These are phyloP conservation scores for Branchellion lobata DNA, from an alignment of 2,888 invertebrate species.

Conservation along the genomic window DNA sequence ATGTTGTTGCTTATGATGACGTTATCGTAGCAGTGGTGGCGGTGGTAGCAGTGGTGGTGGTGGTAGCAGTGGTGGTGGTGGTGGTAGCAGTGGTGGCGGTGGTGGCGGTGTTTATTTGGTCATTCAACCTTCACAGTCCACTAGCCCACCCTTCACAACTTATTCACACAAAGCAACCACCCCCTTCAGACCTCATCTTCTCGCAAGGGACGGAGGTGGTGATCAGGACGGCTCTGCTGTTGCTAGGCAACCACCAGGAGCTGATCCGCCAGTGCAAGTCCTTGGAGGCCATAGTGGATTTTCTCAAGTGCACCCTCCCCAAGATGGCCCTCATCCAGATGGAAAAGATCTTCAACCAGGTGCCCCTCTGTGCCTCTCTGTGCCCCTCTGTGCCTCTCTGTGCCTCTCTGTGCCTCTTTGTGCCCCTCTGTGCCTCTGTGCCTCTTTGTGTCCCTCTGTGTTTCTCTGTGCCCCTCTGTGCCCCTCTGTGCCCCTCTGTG, in stretches of 20 bases:
- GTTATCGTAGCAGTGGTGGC: no score
- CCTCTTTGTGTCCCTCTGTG: no score
- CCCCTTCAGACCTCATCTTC: conserved; percentile 77
- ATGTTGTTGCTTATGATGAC: no score
- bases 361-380: no score
- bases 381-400: no score
- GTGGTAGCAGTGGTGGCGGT: not conserved
- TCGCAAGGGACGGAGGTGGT: conserved; percentile 85
- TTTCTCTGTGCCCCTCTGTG: no score
- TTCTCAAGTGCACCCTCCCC: conserved; percentile 74
- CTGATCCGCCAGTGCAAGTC: conserved; percentile 80
- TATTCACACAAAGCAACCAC: no score
- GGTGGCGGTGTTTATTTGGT: not conserved
- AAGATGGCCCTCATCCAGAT: conserved; percentile 66
- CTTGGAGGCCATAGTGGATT: conserved; percentile 91
- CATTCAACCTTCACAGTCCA: not conserved
- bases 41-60: not conserved
- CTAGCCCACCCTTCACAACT: not conserved
- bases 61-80: not conserved
- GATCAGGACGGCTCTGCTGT: conserved; percentile 81
- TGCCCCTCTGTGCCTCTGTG: no score
- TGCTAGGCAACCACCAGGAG: conserved; percentile 81
- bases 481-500: no score
- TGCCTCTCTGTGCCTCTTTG: not conserved
- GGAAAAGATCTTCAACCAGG: conserved; percentile 82